Base-by-base conservation (phyloP, 2,797 vertebrate genomes). In the Protosalanx chinensis region DNA sequence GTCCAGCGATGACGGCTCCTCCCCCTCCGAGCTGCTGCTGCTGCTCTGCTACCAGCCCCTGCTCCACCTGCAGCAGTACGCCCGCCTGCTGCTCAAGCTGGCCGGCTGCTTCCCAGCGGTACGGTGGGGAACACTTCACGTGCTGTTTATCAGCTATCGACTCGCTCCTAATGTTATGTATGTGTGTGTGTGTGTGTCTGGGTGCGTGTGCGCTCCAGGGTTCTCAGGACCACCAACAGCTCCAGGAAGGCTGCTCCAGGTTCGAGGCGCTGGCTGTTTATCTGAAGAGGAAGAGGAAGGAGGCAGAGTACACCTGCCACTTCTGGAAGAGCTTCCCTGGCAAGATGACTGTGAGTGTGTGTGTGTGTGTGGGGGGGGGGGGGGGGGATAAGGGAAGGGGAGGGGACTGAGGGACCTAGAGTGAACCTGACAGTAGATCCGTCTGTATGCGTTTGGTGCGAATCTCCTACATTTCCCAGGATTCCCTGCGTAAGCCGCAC, bases 281-380 rank as follows among this genome's bases (percentile, higher is more conserved):
- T 82, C 91, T 98, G 33, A 93, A 93, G 90, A 94, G 93, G 73
- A 96, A 91, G 82, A 93, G 90, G 72, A 98, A 97, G 80, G 96
- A 98, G 71, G 95, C 95, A 0, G 96, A 99, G 29, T 96, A 93
- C 82, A 98, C 97, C 0, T 91, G 93, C 51, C 91, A 95, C 74
- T 98, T 99, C 90, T 99, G 97, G 97, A 98, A 95, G 91, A 98
- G 92, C 68, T 99, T 98, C 83, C 97, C 97, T 2, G 97, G 97
- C 12, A 99, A 99, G 85, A 99, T 99, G 97, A 98, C 96, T 76
- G 97, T 98, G 82, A 86, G 83, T 68, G 27, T 56, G 29, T 5
- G 1, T 1, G 67, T 57, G 18, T 66, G 29, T 33, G 41, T 32
- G 23, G 18, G 18, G 6, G 20, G 56, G 12, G 69, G 46, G 68